These are phyloP conservation scores for Megamerina dolium DNA, from an alignment of 2,888 invertebrate species.

Conservation along the genomic window DNA sequence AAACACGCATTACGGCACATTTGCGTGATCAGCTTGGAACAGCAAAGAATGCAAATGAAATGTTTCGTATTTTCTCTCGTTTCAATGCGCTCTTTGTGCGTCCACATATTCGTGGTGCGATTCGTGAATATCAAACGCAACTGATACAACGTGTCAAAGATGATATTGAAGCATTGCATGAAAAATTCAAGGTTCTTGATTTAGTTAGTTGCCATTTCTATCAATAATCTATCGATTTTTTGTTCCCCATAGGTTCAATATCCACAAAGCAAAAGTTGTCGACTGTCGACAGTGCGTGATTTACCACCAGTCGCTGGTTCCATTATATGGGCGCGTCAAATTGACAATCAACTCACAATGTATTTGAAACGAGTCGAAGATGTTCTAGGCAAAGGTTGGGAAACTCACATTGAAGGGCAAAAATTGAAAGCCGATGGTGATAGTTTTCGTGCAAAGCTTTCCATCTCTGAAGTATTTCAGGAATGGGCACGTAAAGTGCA, in stretches of 20 bases:
- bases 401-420: slow-evolving; percentile 97
- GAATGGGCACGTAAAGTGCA: slow-evolving; percentile 96
- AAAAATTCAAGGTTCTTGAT: slow-evolving; percentile 82
- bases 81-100: slow-evolving; percentile 98
- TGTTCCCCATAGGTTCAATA: slow-evolving; percentile 71
- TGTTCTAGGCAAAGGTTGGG: slow-evolving; percentile 98
- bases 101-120: slow-evolving; percentile 97
- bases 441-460: slow-evolving; percentile 92
- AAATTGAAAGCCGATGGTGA: slow-evolving; percentile 96
- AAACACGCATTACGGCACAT: slow-evolving; percentile 95
- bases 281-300: slow-evolving; percentile 86
- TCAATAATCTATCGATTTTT: neutral
- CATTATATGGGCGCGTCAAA: slow-evolving; percentile 98
- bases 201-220: neutral
- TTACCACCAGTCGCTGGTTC: slow-evolving; percentile 96
- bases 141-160: slow-evolving; percentile 98
- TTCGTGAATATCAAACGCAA: slow-evolving; percentile 98
- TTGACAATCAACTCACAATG: slow-evolving; percentile 93
- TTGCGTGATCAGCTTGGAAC: slow-evolving; percentile 96
- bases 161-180: slow-evolving; percentile 95
- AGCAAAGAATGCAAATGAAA: slow-evolving; percentile 98
- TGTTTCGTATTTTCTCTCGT: slow-evolving; percentile 97
- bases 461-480: slow-evolving; percentile 95
- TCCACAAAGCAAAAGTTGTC: slow-evolving; percentile 87
- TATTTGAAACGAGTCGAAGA: slow-evolving; percentile 96